Base-by-base conservation (phyloP, 2,888 invertebrate genomes). In the Erynnis tages region DNA sequence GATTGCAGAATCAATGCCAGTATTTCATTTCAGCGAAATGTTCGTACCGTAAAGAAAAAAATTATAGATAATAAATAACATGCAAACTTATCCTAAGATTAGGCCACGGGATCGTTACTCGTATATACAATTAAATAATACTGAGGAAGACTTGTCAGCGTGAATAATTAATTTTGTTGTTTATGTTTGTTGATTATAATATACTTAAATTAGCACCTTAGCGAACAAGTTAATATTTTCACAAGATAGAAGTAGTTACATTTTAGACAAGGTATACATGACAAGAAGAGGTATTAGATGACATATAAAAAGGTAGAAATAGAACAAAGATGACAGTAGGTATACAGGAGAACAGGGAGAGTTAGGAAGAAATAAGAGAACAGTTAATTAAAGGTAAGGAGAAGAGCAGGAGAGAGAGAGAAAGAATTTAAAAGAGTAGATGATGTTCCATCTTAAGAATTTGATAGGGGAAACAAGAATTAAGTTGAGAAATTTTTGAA, bases 131-230 rank as follows among this genome's bases (percentile, higher is more conserved):
- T 32, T 32, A 40, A 49, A 41, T 40, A 49, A 40, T 49, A 49
- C 40, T 41, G 40, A 49, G 48, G 48, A 49, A 49, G 48, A 49
- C 48, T 41, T 49, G 32, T 32, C 23, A 41, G 30, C 49, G 40
- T 32, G 40, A 49, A 49, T 23, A 16, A 38, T 41, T 21, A 13
- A 37, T 49, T 48, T 49, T 40, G 48, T 49, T 41, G 40, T 48
- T 40, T 40, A 17, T 10, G 11, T 47, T 17, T 25, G 38, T 38
- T 37, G 17, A 23, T 23, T 17, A 30, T 38, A 47, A 47, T 19
- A 40, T 40, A 40, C 40, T 32, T 40, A 32, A 40, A 40, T 40
- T 48, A 48, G 48, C 48, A 48, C 48, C 48, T 49, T 49, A 49
- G 40, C 32, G 48, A 49, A 40, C 23, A 30, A 40, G 30, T 30